Percentiles rank a stretch among this genome's conserved stretches.
Conservation (phyloP, 2,113 vertebrate species). For the Lanius collurio region DNA sequence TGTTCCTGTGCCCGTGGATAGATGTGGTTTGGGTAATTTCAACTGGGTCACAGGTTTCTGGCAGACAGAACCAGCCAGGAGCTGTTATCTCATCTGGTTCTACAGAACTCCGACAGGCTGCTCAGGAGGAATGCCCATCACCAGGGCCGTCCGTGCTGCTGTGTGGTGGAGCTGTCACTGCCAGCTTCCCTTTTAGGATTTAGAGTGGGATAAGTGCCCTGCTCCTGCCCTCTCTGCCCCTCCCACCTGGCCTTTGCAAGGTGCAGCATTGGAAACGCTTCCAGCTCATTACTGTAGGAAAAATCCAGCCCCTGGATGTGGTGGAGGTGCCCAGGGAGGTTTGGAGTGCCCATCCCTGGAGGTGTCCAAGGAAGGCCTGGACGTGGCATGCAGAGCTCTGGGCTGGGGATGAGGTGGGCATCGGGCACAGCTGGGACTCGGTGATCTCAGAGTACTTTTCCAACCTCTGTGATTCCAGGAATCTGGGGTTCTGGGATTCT, state of each 20-base stretch:
- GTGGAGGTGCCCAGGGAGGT: not conserved
- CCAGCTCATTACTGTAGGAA: not conserved
- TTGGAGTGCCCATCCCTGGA: not conserved
- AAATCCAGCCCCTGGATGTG: not conserved
- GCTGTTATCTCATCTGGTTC: not conserved
- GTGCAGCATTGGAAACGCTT: not conserved
- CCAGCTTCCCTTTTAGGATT: not conserved
- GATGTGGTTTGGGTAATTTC: not conserved
- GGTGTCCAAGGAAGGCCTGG: not conserved
- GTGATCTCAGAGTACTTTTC: not conserved
- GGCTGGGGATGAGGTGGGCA: not conserved
- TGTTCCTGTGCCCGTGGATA: rapidly evolving
- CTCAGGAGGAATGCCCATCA: not conserved
- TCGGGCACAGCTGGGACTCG: not conserved
- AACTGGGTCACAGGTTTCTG: not conserved
- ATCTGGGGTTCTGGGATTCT: not conserved
- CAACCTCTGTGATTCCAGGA: not conserved
- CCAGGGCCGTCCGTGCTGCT: rapidly evolving
- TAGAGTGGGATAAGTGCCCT: rapidly evolving
- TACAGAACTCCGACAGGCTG: not conserved
- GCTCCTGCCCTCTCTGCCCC: not conserved
- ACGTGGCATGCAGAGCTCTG: not conserved
- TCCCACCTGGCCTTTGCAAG: not conserved
- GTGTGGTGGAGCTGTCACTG: not conserved
- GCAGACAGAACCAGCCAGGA: not conserved